phyloP scores from a whole-genome alignment of 1,140 invertebrate species.

The Thalassaphorura encarpata region DNA sequence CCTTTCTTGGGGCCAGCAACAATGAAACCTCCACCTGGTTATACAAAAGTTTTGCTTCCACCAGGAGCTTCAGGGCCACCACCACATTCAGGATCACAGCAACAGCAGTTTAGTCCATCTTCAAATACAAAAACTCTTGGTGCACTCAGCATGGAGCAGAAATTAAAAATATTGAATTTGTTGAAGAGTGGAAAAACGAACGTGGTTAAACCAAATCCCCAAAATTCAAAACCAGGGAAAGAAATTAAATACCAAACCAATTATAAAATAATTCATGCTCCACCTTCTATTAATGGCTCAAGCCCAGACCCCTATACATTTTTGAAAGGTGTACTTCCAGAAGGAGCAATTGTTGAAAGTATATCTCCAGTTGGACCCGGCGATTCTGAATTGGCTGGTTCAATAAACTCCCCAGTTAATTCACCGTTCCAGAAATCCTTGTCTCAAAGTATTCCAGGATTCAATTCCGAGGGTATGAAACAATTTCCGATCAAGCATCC shows the following conservation, averaged over 20 bases:
- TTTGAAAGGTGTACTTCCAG: constrained; percentile 12
- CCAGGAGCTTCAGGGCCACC: neutral
- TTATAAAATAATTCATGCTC: constrained; percentile 12
- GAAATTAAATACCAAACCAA: constrained; percentile 5
- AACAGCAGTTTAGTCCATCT: neutral
- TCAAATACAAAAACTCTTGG: constrained; percentile 12
- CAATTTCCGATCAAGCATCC: neutral
- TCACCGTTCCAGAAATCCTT: too few species aligned
- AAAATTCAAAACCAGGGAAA: neutral
- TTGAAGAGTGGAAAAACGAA: constrained; percentile 8
- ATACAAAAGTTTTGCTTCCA: constrained; percentile 27
- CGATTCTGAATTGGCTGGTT: neutral
- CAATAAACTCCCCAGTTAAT: neutral
- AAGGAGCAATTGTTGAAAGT: constrained; percentile 23
- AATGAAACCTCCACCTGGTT: constrained; percentile 13
- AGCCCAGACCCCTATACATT: constrained; percentile 6
- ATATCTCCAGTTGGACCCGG: neutral
- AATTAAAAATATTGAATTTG: constrained; percentile 20
- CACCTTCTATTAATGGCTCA: neutral
- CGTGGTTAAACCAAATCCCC: neutral
- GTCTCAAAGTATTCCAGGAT: too few species aligned
- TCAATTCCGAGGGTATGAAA: too few species aligned
- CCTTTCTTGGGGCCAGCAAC: constrained; percentile 2
- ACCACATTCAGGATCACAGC: neutral
- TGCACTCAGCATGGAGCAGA: constrained; percentile 14